These are phyloP conservation scores for Vultur gryphus DNA, from an alignment of 2,797 vertebrate genomes.

Conservation along the genomic window DNA sequence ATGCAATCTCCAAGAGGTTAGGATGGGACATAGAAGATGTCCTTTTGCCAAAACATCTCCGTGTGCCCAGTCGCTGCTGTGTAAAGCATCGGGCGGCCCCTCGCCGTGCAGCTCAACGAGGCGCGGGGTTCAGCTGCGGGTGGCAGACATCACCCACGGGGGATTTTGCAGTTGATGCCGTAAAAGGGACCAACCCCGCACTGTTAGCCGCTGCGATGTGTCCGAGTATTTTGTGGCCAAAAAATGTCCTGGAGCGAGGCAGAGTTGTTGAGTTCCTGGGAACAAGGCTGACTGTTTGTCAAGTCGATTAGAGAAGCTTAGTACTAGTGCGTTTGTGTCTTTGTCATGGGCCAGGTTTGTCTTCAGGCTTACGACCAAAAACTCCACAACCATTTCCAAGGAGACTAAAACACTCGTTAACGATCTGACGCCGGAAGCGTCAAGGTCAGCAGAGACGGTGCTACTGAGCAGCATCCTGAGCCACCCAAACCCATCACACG, in stretches of 20 bases:
- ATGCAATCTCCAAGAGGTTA: neutral
- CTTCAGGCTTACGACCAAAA: neutral
- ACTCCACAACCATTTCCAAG: neutral
- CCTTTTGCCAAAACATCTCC: neutral
- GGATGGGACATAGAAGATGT: neutral
- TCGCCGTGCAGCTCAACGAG: neutral
- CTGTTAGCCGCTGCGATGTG: neutral
- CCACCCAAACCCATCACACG: neutral
- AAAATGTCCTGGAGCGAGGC: neutral
- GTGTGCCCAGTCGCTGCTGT: rapidly evolving
- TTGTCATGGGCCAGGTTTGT: neutral
- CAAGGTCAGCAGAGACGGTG: neutral
- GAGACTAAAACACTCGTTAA: neutral
- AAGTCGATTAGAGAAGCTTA: neutral
- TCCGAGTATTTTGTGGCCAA: neutral
- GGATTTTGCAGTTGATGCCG: neutral
- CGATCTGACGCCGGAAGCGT: rapidly evolving
- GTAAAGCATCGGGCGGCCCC: neutral
- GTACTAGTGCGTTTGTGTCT: neutral
- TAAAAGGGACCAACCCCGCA: neutral
- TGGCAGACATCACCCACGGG: neutral
- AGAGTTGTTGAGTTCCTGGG: neutral
- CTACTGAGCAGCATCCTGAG: neutral
- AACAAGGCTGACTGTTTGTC: neutral
- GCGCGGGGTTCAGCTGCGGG: rapidly evolving